Evolutionary conservation across 2,113 vertebrate species (phyloP), one percentile per base, ranked within the genome.

Genomic region (Xiphias gladius): DNA sequence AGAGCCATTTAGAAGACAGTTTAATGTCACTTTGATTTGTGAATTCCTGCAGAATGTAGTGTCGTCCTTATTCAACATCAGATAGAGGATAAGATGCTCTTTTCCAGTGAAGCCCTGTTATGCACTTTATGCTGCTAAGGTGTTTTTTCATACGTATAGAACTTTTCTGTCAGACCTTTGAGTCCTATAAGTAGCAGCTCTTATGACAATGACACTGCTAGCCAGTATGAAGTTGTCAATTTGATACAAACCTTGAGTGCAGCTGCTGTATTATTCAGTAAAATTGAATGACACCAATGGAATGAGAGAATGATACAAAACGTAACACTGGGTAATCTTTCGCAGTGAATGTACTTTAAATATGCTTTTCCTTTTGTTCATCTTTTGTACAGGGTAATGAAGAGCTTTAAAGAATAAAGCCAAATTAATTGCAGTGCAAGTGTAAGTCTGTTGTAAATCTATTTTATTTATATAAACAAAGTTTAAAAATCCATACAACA

Each of bases 381-480:
- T 13, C 7, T 66, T 76, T 80, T 76, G 20, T 70, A 77, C 22
- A 39, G 10, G 55, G 8, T 64, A 50, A 67, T 80, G 5, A 58
- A 35, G 28, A 62, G n/a, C 10, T n/a, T n/a, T n/a, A n/a, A n/a
- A n/a, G n/a, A 72, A 57, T 50, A 59, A 67, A 77, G n/a, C 14
- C 7, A 68, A 17, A 64, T 62, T 24, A 67, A 39, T 37, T 67
- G n/a, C n/a, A 24, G n/a, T 22, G 41, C 41, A 55, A 55, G 22
- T 28, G 32, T 28, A 22, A 48, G 57, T 32, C 3, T 54, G 10
- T 54, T 54, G 50, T n/a, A 54, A 22, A n/a, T 54, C 2, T 19
- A 19, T 54, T 74, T 62, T 32, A 75, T 75, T 39, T 14, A 32
- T 22, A 30, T 9, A 54, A 54, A 55, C 7, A 17, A 1, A n/a